These are phyloP conservation scores for Epistrophella euchroma DNA, from an alignment of 2,888 invertebrate species.

Conservation along the genomic window DNA sequence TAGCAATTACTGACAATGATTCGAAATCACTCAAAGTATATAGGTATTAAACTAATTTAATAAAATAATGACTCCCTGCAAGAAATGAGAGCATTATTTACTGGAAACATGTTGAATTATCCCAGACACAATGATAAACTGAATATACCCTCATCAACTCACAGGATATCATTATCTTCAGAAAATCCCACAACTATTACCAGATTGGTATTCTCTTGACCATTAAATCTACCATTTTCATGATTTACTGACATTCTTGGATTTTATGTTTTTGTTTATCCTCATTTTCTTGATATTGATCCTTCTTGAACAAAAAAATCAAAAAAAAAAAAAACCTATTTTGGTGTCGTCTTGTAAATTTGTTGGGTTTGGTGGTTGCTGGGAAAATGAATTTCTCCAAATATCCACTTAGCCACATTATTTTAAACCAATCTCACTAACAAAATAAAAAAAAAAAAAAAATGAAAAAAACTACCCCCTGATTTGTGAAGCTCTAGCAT, in stretches of 20 bases:
- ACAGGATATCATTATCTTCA: conserved; percentile 36
- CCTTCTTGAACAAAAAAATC: not conserved
- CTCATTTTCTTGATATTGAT: conserved; percentile 27
- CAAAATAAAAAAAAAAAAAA: conserved; percentile 3
- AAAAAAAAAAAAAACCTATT: not conserved
- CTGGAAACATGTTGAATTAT: conserved; percentile 37
- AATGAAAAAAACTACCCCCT: conserved; percentile 4
- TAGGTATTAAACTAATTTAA: conserved; percentile 13
- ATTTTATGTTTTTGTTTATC: conserved; percentile 30
- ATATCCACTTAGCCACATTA: conserved; percentile 38
- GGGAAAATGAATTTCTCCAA: conserved; percentile 21
- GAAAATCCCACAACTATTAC: conserved; percentile 43
- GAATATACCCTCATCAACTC: conserved; percentile 32
- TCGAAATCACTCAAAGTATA: not conserved
- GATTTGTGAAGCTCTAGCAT: conserved; percentile 38
- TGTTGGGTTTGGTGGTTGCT: not conserved
- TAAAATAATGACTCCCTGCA: conserved; percentile 6
- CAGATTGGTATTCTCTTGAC: conserved; percentile 38
- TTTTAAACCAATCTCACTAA: conserved; percentile 11
- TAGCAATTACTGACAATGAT: conserved; percentile 15
- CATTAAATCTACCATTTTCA: conserved; percentile 39
- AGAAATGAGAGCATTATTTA: conserved; percentile 14
- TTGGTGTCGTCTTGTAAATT: not conserved
- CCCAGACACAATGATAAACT: conserved; percentile 25
- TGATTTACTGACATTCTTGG: conserved; percentile 41